A percentile compares a stretch with the other conserved stretches of the same genome.
Conservation (phyloP, 2,888 invertebrate species). For the Aphrophora alni region DNA sequence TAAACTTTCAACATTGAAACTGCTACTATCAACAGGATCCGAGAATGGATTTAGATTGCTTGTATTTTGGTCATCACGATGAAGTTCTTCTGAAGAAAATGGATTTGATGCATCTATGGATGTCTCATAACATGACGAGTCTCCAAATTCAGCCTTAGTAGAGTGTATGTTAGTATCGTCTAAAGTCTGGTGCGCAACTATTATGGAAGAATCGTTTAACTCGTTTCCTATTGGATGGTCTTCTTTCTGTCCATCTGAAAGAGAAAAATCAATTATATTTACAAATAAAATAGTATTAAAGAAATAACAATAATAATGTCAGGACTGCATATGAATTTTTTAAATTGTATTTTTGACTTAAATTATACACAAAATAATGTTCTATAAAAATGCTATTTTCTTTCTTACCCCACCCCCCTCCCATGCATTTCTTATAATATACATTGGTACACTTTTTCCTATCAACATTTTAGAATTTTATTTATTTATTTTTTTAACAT, state of each 20-base stretch:
- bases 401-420: no score
- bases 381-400: no score
- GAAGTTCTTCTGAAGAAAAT: neutral
- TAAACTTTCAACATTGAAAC: neutral
- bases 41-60: neutral
- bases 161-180: conserved; percentile 53
- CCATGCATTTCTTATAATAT: no score
- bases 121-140: neutral
- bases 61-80: neutral
- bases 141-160: conserved; percentile 60
- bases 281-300: conserved; percentile 32
- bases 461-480: no score
- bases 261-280: conserved; percentile 21
- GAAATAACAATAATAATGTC: conserved; percentile 24
- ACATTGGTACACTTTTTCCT: no score
- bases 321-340: no score
- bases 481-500: no score
- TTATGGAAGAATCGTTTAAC: conserved; percentile 49
- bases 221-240: neutral
- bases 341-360: no score
- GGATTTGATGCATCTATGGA: conserved; percentile 55
- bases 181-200: conserved; percentile 59
- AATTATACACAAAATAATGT: no score
- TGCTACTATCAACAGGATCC: neutral
- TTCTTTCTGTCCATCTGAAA: conserved; percentile 56